Conservation (phyloP, 2,797 vertebrate species). For the Pygocentrus nattereri region DNA sequence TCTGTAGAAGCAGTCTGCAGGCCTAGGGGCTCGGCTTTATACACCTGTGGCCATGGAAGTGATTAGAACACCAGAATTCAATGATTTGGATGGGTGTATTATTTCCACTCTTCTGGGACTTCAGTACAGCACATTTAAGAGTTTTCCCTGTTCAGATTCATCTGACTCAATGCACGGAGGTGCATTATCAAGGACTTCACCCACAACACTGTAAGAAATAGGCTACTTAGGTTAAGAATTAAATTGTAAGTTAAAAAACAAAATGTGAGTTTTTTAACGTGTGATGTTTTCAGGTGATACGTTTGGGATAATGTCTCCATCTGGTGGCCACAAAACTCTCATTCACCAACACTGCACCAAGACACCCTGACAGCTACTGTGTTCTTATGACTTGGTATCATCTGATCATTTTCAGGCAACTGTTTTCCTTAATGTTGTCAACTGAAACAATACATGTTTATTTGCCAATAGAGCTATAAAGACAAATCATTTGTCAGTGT, state of each 20-base stretch:
- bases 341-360: neutral
- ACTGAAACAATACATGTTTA: neutral
- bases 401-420: neutral
- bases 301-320: conserved; percentile 8
- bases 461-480: neutral
- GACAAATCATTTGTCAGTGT: too few relatives aligned
- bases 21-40: too few relatives aligned
- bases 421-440: neutral
- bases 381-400: too few relatives aligned
- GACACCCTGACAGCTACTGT: too few relatives aligned
- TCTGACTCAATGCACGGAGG: neutral
- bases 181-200: neutral
- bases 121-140: neutral
- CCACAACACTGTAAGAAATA: neutral
- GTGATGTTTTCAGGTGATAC: neutral
- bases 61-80: too few relatives aligned
- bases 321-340: neutral
- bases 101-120: too few relatives aligned
- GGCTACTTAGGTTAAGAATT: too few relatives aligned
- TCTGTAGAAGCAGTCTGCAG: too few relatives aligned
- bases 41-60: too few relatives aligned
- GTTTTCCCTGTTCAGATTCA: neutral
- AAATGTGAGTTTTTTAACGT: too few relatives aligned
- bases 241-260: too few relatives aligned
- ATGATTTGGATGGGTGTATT: too few relatives aligned